A percentile compares a stretch with the other conserved stretches of the same genome.
These are phyloP conservation scores for Drosophila biarmipes DNA, from an alignment of 1,140 invertebrate genomes.

Conservation along the genomic window DNA sequence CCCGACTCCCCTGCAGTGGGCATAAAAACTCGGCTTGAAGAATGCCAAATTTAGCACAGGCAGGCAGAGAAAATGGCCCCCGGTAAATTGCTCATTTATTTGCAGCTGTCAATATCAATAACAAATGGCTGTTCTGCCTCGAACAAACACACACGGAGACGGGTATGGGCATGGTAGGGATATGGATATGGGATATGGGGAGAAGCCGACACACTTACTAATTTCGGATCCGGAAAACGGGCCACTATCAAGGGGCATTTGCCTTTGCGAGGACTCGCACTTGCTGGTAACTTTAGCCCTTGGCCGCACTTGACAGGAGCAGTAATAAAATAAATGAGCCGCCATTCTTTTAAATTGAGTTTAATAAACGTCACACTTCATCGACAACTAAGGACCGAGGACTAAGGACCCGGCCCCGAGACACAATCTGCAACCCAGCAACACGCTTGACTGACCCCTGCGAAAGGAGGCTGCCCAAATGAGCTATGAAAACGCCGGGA, in stretches of 20 bases:
- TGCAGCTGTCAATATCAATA: slow-evolving; percentile 83
- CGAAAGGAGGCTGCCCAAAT: slow-evolving; percentile 62
- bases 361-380: slow-evolving; percentile 83
- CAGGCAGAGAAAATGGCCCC: slow-evolving; percentile 44
- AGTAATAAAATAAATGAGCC: slow-evolving; percentile 83
- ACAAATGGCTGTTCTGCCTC: slow-evolving; percentile 80
- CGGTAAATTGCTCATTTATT: slow-evolving; percentile 81
- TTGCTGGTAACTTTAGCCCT: slow-evolving; percentile 69
- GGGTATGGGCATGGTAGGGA: too few species aligned
- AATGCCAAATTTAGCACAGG: slow-evolving; percentile 68
- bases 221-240: slow-evolving; percentile 63
- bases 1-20: slow-evolving; percentile 9
- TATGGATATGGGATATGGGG: slow-evolving; percentile 2
- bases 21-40: slow-evolving; percentile 35
- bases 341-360: slow-evolving; percentile 83
- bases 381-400: slow-evolving; percentile 78
- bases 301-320: slow-evolving; percentile 61
- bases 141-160: slow-evolving; percentile 52
- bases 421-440: slow-evolving; percentile 28
- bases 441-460: slow-evolving; percentile 61
- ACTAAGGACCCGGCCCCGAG: slow-evolving; percentile 43
- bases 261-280: slow-evolving; percentile 15
- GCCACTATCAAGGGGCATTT: slow-evolving; percentile 68
- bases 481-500: slow-evolving; percentile 78
- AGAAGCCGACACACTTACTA: slow-evolving; percentile 34